Base-by-base conservation (phyloP, 2,797 vertebrate species). In the Tokudaia muenninki region DNA sequence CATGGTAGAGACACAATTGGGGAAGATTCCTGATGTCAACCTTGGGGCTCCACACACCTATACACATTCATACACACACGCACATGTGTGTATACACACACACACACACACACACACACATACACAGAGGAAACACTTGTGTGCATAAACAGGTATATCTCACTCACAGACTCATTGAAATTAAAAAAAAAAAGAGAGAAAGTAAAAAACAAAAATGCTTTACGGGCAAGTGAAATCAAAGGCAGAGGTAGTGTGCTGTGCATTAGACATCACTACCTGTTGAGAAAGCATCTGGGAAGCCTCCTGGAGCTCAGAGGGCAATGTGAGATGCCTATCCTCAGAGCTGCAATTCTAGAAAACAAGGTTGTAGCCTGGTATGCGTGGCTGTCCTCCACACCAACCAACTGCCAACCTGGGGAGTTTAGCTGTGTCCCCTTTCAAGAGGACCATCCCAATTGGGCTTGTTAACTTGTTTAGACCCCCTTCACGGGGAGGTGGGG, bases 211-310 rank as follows among this genome's bases (percentile, higher is more conserved):
- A n/a, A n/a, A n/a, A n/a, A n/a, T n/a, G 22, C 13, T 47, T 52
- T 57, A 26, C 81, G 34, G 74, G 78, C n/a, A 77, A 87, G 17
- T 94, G 19, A 92, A 87, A 92, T 91, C 70, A 92, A 89, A 95
- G 89, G 17, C 1, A 47, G 61, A 65, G 61, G 0, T 50, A 47
- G 26, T 41, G 22, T n/a, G 29, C 55, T 34, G 21, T 22, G 55
- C 3, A 9, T 21, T 19, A 44, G 37, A 41, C 6, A 50, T 70
- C 8, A 44, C 50, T 52, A 78, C 21, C 65, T 87, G 44, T 22
- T 84, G 59, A 93, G 74, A 52, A 84, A 80, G 93, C 26, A 24
- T 41, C 3, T 37, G 24, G 7, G 2, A 67, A 7, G 26, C 52
- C 37, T 82, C 57, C 17, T 37, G 72, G 14, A 26, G 13, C 72